phyloP scores from a whole-genome alignment of 1,140 invertebrate genomes.

The Drosophila persimilis region DNA sequence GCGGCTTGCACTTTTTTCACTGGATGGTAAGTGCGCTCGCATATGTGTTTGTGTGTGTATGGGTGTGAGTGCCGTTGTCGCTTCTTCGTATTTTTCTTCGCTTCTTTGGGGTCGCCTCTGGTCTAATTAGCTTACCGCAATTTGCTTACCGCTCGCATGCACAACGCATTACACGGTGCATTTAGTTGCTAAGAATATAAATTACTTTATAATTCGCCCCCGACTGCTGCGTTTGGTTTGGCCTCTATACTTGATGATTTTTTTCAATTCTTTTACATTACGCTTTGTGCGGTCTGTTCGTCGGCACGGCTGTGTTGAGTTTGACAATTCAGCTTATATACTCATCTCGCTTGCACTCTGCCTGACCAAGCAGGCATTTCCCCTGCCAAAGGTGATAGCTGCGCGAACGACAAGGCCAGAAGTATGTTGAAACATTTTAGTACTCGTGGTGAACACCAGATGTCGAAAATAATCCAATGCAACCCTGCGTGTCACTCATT shows the following conservation, averaged over 20 bases:
- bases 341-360: conserved; percentile 26
- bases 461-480: background rate
- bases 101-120: conserved; percentile 40
- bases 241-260: conserved; percentile 80
- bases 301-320: conserved; percentile 74
- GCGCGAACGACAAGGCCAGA: conserved; percentile 6
- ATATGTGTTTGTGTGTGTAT: conserved; percentile 18
- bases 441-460: conserved; percentile 20
- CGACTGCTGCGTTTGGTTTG: conserved; percentile 65
- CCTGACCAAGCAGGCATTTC: background rate
- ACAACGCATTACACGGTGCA: conserved; percentile 43
- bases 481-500: background rate
- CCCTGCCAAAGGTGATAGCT: background rate
- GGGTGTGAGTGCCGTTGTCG: conserved; percentile 53
- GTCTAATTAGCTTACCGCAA: conserved; percentile 65
- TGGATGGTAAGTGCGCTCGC: conserved; percentile 39
- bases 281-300: conserved; percentile 75
- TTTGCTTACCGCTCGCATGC: conserved; percentile 57
- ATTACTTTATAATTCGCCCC: conserved; percentile 52
- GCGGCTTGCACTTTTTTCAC: conserved; percentile 73
- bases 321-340: conserved; percentile 48
- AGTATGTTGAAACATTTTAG: background rate
- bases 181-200: conserved; percentile 56
- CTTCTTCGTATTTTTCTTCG: conserved; percentile 62
- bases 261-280: conserved; percentile 77